Percentiles rank a stretch among this genome's conserved stretches.
phyloP scores from a whole-genome alignment of 2,888 invertebrate species.

The Drosophila rellima region DNA sequence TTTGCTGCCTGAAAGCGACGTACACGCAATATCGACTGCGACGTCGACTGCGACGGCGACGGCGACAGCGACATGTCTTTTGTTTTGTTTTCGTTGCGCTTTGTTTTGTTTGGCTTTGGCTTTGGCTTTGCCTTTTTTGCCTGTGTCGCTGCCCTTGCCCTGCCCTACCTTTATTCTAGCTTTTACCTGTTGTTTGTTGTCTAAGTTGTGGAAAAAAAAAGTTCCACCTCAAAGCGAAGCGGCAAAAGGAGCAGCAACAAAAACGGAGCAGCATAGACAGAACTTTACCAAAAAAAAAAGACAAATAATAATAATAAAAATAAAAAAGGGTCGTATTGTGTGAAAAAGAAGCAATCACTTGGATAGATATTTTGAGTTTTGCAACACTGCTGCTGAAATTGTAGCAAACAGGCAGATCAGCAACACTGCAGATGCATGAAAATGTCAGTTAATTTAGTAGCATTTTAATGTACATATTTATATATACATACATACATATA shows the following conservation, averaged over 20 bases:
- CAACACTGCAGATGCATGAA: slow-evolving; percentile 37
- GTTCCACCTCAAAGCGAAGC: background rate
- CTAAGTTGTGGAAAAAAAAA: slow-evolving; percentile 2
- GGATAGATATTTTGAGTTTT: background rate
- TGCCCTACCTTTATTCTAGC: slow-evolving; percentile 7
- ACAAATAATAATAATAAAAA: background rate
- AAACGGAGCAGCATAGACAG: slow-evolving; percentile 1
- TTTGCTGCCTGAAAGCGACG: slow-evolving; percentile 22
- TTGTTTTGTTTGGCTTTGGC: slow-evolving; percentile 46
- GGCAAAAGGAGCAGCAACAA: background rate
- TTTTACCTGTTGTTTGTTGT: slow-evolving; percentile 16
- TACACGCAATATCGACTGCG: slow-evolving; percentile 15
- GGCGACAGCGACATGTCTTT: slow-evolving; percentile 31
- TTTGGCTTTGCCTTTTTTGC: slow-evolving; percentile 21
- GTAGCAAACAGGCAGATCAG: slow-evolving; percentile 17
- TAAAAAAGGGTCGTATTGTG: background rate
- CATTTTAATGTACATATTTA: too few relatives aligned
- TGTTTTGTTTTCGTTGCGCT: slow-evolving; percentile 54
- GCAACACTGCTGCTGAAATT: slow-evolving; percentile 9
- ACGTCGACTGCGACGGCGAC: slow-evolving; percentile 8
- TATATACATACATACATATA: too few relatives aligned
- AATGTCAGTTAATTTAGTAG: slow-evolving; percentile 13
- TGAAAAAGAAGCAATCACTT: slow-evolving; percentile 5
- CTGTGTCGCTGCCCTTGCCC: slow-evolving; percentile 16
- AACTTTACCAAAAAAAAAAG: background rate